These are phyloP conservation scores for Alligator mississippiensis DNA, from an alignment of 2,113 vertebrate species.

Conservation along the genomic window DNA sequence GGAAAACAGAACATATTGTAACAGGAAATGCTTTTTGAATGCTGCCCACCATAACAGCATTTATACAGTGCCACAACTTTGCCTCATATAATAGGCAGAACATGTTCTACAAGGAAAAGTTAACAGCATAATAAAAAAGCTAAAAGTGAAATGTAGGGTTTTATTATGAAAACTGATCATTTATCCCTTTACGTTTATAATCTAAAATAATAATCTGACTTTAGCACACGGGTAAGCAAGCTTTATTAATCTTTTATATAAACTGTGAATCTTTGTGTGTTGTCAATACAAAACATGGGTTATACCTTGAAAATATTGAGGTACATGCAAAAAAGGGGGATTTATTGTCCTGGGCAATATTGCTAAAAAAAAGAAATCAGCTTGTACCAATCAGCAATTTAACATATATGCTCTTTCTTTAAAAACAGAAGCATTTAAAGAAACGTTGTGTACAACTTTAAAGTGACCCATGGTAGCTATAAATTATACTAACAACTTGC, in stretches of 20 bases:
- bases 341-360: neutral
- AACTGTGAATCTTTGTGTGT: neutral
- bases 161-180: neutral
- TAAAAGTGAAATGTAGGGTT: neutral
- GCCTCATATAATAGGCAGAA: neutral
- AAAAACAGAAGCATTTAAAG: neutral
- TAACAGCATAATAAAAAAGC: neutral
- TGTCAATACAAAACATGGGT: neutral
- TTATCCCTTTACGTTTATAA: neutral
- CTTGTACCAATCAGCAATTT: neutral
- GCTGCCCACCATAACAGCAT: fast-evolving
- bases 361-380: neutral
- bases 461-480: neutral
- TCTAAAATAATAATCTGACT: neutral
- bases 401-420: neutral
- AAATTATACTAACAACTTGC: neutral
- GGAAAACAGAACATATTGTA: neutral
- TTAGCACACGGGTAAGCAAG: neutral
- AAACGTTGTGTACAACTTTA: neutral
- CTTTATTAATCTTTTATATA: neutral
- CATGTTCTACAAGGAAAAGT: neutral
- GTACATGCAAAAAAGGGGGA: neutral
- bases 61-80: neutral
- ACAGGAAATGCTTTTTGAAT: neutral
- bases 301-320: neutral